Evolutionary conservation across 2,113 vertebrate genomes (phyloP), one percentile per base, ranked within the genome.

Genomic region (Corydoras sp.): DNA sequence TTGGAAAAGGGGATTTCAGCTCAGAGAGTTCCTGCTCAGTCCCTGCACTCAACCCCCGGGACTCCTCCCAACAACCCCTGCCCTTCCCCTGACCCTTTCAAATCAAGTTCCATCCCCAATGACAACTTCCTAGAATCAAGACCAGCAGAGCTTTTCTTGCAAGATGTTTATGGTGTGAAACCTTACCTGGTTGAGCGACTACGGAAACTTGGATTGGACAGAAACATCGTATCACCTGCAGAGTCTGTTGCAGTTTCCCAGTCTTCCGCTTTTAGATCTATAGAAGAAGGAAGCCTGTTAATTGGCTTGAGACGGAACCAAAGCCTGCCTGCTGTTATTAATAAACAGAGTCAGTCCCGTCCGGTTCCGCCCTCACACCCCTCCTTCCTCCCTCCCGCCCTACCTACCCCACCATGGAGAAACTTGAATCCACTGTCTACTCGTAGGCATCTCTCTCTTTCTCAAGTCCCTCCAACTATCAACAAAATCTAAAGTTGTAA

Each of bases 111-210:
- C 11, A 86, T 88, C 2, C 78, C 87, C 31, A 83, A 90, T 0
- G 97, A 99, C 80, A 98, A 92, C 50, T 99, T 99, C 77, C 85
- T 99, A 55, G 93, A 95, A 1, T 99, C 97, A 0, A 90, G 94
- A n/a, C 97, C 97, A 0, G 92, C 94, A 0, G 95, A 99, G 88
- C 93, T 96, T 0, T 94, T 99, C 76, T 88, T 99, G 68, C 95
- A 96, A 79, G 95, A 98, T 58, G 88, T 93, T 81, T 97, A 97
- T 5, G 92, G 94, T 49, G 82, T 93, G 3, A 94, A 93, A 67
- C 80, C 90, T 3, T 88, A 88, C 65, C 86, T 99, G 0, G 90
- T 99, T 59, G 93, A 96, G 68, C 88, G 93, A 48, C 87, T 99
- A 54, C 92, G 93, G 66, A 91, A 88, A 68, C 82, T 99, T 68